Evolutionary conservation across 2,888 invertebrate genomes (phyloP), one percentile per base, ranked within the genome.

Genomic region (Drosophila neonasuta): DNA sequence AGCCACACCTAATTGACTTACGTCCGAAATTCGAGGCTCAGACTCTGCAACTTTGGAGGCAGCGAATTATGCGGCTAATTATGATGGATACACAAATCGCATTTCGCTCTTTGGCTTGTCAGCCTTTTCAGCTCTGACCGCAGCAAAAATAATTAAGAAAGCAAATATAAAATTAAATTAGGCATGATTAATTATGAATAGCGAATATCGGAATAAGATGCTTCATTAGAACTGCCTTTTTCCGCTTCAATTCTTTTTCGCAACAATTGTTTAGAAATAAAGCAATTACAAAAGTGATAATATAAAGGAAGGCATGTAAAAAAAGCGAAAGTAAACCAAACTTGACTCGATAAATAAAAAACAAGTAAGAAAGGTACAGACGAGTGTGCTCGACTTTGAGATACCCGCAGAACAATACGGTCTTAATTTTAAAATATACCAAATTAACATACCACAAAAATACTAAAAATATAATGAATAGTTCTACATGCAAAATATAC

Each of bases 1-100:
- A 62, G 45, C 46, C 63, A 39, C 41, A 48, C 13, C 61, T 75
- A 71, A 79, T 79, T 71, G 71, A 62, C 75, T 74, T 73, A 48
- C 10, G 57, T n/a, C 30, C 20, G 20, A 20, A 20, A 20, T 20
- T 20, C 20, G 13, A 44, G n/a, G 41, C 52, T 39, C 44, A 48
- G 56, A 29, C 9, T 11, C 41, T 42, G 20, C 4, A 20, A 4
- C 20, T 20, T 4, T 20, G 20, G 55, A 55, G 2, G 29, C 24
- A 39, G 7, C 32, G 48, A 9, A 57, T 57, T 57, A 46, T 30
- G 20, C 8, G 39, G 24, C 54, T 42, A 41, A 77, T 58, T 57
- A 36, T 13, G 20, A 50, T 48, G 39, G 36, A 30, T 51, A 29
- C 44, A 32, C n/a, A 56, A 59, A 58, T 39, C 56, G 15, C 46